Percentiles rank a stretch among this genome's conserved stretches.
Conservation (phyloP, 2,113 vertebrate genomes). For the Cacatua alba region DNA sequence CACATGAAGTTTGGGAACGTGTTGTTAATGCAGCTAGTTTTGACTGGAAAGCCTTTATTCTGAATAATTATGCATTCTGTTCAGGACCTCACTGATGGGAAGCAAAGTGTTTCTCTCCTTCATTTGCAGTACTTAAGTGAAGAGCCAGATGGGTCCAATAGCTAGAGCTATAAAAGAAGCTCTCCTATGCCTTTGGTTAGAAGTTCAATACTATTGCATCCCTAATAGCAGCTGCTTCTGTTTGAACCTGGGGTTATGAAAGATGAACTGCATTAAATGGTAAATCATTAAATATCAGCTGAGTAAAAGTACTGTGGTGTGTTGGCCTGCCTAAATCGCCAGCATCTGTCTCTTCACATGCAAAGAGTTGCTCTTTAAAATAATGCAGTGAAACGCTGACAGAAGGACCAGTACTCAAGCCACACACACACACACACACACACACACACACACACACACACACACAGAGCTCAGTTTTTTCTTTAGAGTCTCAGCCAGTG, state of each 20-base stretch:
- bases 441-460: not conserved
- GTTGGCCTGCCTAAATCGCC: conserved; percentile 50
- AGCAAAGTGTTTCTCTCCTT: conserved; percentile 60
- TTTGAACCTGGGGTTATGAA: conserved; percentile 72
- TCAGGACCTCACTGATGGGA: conserved; percentile 41
- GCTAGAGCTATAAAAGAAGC: conserved; percentile 47
- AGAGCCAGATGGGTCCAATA: conserved; percentile 58
- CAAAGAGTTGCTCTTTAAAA: conserved; percentile 49
- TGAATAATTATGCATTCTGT: conserved; percentile 63
- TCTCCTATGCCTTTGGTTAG: conserved; percentile 57
- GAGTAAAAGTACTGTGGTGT: conserved; percentile 51
- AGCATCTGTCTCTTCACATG: conserved; percentile 42
- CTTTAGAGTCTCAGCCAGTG: not conserved
- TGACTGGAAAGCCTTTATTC: conserved; percentile 58
- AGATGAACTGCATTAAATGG: conserved; percentile 72
- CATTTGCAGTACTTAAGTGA: conserved; percentile 38
- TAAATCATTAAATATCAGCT: conserved; percentile 75
- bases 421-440: not conserved
- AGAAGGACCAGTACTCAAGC: not conserved
- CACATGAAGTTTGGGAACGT: not conserved
- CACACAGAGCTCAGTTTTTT: not conserved
- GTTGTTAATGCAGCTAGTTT: conserved; percentile 43
- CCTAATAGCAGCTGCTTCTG: conserved; percentile 69
- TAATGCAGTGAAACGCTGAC: conserved; percentile 14
- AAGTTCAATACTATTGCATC: conserved; percentile 65